Percentiles rank a stretch among this genome's conserved stretches.
These are phyloP conservation scores for Hermodice carunculata DNA, from an alignment of 2,888 invertebrate species.

Conservation along the genomic window DNA sequence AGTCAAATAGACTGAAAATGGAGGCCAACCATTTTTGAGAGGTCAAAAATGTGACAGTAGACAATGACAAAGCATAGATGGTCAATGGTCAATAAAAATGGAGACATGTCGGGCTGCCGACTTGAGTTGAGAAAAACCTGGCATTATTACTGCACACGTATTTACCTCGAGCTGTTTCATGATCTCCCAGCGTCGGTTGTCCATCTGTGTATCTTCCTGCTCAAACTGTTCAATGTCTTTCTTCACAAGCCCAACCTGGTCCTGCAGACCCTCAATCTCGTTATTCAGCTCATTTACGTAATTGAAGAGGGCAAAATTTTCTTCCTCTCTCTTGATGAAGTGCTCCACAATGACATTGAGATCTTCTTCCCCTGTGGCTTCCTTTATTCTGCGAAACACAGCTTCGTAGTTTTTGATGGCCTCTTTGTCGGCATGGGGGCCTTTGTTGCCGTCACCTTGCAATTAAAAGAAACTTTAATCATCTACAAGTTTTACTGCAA, in stretches of 20 bases:
- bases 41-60: no score
- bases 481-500: no score
- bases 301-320: slow-evolving; percentile 90
- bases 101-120: no score
- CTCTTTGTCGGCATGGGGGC: slow-evolving; percentile 76
- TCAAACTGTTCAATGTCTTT: slow-evolving; percentile 60
- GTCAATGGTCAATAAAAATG: no score
- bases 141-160: no score
- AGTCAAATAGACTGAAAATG: no score
- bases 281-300: slow-evolving; percentile 89
- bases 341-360: slow-evolving; percentile 75
- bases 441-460: background rate
- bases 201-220: slow-evolving; percentile 47
- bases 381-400: slow-evolving; percentile 81
- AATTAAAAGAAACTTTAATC: no score
- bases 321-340: slow-evolving; percentile 85
- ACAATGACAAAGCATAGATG: no score
- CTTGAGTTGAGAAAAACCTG: no score
- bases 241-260: slow-evolving; percentile 71
- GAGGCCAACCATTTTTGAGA: no score
- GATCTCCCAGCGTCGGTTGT: slow-evolving; percentile 41
- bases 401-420: slow-evolving; percentile 79
- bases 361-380: slow-evolving; percentile 59
- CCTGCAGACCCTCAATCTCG: slow-evolving; percentile 51
- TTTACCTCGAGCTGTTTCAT: slow-evolving; percentile 48